Evolutionary conservation across 2,797 vertebrate genomes (phyloP).

Genomic region (Sandelia bainsii): DNA sequence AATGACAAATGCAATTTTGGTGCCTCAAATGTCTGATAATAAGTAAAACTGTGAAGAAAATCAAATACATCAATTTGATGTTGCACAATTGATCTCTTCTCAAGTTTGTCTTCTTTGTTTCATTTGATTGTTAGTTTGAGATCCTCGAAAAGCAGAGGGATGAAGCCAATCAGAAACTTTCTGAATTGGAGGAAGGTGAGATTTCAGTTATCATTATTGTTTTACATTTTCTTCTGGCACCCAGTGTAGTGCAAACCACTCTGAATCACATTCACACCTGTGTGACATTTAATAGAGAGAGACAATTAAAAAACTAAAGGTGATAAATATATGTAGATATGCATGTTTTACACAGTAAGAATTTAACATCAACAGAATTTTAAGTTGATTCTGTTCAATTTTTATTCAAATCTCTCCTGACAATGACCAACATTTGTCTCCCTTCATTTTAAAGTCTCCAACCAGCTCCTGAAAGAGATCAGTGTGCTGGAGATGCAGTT

Average conservation of each 20-base stretch:
- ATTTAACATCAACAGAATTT: not conserved
- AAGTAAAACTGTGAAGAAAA: slow-evolving; percentile 24
- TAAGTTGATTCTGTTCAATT: not conserved
- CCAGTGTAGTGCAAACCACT: not conserved
- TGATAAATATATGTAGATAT: too few relatives aligned
- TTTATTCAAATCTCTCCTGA: not conserved
- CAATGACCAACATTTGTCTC: not conserved
- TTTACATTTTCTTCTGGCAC: not conserved
- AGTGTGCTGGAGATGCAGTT: slow-evolving; percentile 83
- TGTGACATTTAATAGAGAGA: not conserved
- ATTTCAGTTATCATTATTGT: not conserved
- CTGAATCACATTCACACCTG: not conserved
- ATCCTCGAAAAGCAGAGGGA: slow-evolving; percentile 69
- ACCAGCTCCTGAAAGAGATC: slow-evolving; percentile 86
- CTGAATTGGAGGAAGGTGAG: slow-evolving; percentile 83
- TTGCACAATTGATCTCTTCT: slow-evolving; percentile 10
- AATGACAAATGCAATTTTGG: not conserved
- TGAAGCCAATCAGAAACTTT: slow-evolving; percentile 76
- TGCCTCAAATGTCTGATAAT: not conserved
- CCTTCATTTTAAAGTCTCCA: slow-evolving; percentile 76
- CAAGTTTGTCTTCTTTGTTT: slow-evolving; percentile 4
- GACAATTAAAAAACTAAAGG: too few relatives aligned
- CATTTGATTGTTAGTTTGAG: slow-evolving; percentile 63
- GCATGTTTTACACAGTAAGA: not conserved
- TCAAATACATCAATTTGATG: slow-evolving; percentile 2